These are phyloP conservation scores for Melolontha melolontha DNA, from an alignment of 2,888 invertebrate genomes.

Conservation along the genomic window DNA sequence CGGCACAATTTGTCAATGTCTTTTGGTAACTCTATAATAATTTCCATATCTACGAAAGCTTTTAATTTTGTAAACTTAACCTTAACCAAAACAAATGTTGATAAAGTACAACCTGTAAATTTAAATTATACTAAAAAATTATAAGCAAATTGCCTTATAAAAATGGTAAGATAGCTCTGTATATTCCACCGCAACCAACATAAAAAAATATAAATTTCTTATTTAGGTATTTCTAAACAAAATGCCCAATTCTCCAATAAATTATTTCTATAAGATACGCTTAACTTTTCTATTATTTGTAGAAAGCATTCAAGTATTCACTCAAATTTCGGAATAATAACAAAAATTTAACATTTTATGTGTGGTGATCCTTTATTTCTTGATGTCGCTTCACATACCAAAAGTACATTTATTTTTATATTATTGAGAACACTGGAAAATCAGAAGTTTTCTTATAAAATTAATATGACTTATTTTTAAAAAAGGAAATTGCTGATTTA, in stretches of 20 bases:
- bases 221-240: background rate
- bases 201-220: background rate
- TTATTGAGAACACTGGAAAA: slow-evolving; percentile 37
- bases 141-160: slow-evolving; percentile 31
- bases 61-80: slow-evolving; percentile 32
- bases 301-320: too few relatives aligned
- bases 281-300: too few relatives aligned
- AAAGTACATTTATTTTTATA: slow-evolving; percentile 20
- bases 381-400: background rate
- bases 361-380: background rate
- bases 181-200: slow-evolving; percentile 3
- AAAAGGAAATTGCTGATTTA: slow-evolving; percentile 2
- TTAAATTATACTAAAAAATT: slow-evolving; percentile 12
- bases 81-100: slow-evolving; percentile 17
- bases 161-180: slow-evolving; percentile 2
- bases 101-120: slow-evolving; percentile 10
- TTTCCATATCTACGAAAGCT: slow-evolving; percentile 44
- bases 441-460: slow-evolving; percentile 37
- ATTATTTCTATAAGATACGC: background rate
- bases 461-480: slow-evolving; percentile 37
- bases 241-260: background rate
- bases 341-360: slow-evolving; percentile 1
- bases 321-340: background rate
- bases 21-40: slow-evolving; percentile 49
- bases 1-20: slow-evolving; percentile 52